Base-by-base conservation (phyloP, 1,140 invertebrate species). In the Lamellibrachia luymesi region DNA sequence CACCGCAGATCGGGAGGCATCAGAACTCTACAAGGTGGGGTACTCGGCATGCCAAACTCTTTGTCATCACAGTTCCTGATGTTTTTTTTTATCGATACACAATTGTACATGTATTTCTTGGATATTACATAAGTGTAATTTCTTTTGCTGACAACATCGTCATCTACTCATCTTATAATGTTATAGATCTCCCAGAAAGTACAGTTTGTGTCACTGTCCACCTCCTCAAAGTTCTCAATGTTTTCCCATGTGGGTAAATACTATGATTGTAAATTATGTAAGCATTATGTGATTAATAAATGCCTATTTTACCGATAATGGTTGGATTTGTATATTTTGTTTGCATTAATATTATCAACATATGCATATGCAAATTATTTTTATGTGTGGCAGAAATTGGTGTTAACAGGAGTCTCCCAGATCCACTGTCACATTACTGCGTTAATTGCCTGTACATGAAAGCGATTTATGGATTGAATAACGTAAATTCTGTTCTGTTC, bases 21-120 rank as follows among this genome's bases (percentile, higher is more conserved):
- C 96, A 80, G 95, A 95, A 92, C 94, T 96, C 0, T 96, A 96
- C 93, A 94, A 96, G 95, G 96, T 96, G 13, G 25, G 64, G 4
- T 80, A 80, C 64, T 8, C 64, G 25, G 13, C 64, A 80, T 38
- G 38, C 38, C 38, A 38, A 38, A 38, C 38, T 38, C 38, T n/a
- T n/a, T 80, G 17, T 80, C 64, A 8, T 17, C 25, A 80, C 13
- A 80, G 64, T 22, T 80, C 0, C 64, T 80, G 25, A 80, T 80
- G 64, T 80, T 80, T 4, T 80, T 80, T 80, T 80, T 38, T 38
- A 38, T 38, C 38, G 38, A 38, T 38, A 38, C 38, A 38, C 38
- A 38, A 38, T 38, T 38, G 38, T 38, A 38, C 52, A 56, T 56
- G 38, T 13, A 13, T 56, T 56, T 56, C 52, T 56, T 56, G 52